Conservation (phyloP, 2,888 invertebrate genomes). For the Melipona bicolor region DNA sequence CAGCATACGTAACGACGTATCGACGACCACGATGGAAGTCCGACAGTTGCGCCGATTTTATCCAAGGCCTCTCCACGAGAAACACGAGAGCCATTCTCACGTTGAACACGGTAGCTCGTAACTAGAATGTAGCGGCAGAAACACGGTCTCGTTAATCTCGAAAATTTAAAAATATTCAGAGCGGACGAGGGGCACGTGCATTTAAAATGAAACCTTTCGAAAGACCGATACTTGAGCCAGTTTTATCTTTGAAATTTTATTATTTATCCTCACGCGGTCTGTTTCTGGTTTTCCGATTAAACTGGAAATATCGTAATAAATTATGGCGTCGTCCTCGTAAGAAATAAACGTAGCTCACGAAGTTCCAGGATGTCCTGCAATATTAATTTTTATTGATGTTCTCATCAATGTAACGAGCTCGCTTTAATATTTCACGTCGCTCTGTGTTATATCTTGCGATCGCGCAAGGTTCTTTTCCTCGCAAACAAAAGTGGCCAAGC, state of each 20-base stretch:
- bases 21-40: constrained; percentile 33
- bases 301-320: neutral
- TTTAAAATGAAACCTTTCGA: neutral
- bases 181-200: constrained; percentile 12
- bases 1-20: constrained; percentile 26
- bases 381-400: neutral
- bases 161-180: constrained; percentile 28
- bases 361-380: neutral
- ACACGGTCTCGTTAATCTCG: constrained; percentile 39
- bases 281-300: neutral
- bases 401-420: no score
- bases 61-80: constrained; percentile 54
- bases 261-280: no score
- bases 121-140: constrained; percentile 43
- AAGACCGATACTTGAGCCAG: no score
- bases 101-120: constrained; percentile 26
- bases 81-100: constrained; percentile 42
- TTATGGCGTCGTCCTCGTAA: neutral
- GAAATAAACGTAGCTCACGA: neutral
- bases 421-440: no score
- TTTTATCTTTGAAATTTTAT: no score
- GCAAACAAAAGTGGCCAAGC: neutral
- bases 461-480: neutral
- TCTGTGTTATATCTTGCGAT: neutral
- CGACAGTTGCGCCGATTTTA: constrained; percentile 54